Evolutionary conservation across 2,113 vertebrate species (phyloP).

Genomic region (Rhinogobius similis): DNA sequence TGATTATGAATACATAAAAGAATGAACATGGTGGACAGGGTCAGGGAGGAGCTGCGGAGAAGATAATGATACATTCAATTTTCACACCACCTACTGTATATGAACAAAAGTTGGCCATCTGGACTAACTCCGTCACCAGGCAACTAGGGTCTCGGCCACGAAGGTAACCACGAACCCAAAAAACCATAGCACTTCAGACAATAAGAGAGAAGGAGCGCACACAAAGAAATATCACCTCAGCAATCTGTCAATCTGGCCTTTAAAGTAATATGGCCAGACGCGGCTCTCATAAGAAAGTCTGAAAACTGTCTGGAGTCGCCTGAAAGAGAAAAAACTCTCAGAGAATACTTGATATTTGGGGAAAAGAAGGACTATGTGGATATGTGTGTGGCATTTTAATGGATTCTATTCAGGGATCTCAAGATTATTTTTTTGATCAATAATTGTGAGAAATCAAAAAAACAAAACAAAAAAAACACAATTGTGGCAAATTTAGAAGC

Average conservation of each 20-base stretch:
- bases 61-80: slow-evolving; percentile 6
- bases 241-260: slow-evolving; percentile 39
- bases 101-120: slow-evolving; percentile 25
- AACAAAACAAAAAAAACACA: background rate
- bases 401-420: too few relatives aligned
- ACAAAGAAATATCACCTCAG: slow-evolving; percentile 36
- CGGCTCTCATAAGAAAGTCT: background rate
- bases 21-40: background rate
- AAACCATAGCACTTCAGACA: slow-evolving; percentile 16
- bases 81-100: slow-evolving; percentile 5
- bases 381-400: background rate
- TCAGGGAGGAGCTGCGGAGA: background rate
- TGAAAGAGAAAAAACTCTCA: background rate
- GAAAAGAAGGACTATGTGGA: background rate
- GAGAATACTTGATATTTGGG: background rate
- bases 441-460: background rate
- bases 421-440: background rate
- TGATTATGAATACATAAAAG: background rate
- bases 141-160: slow-evolving; percentile 32
- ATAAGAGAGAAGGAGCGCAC: slow-evolving; percentile 25
- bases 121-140: slow-evolving; percentile 48
- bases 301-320: slow-evolving; percentile 12
- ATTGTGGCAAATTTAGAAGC: too few relatives aligned
- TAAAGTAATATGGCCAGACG: slow-evolving; percentile 22
- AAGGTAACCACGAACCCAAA: slow-evolving; percentile 30